phyloP scores from a whole-genome alignment of 2,797 vertebrate species.

The Paratrypauchen microcephalus region DNA sequence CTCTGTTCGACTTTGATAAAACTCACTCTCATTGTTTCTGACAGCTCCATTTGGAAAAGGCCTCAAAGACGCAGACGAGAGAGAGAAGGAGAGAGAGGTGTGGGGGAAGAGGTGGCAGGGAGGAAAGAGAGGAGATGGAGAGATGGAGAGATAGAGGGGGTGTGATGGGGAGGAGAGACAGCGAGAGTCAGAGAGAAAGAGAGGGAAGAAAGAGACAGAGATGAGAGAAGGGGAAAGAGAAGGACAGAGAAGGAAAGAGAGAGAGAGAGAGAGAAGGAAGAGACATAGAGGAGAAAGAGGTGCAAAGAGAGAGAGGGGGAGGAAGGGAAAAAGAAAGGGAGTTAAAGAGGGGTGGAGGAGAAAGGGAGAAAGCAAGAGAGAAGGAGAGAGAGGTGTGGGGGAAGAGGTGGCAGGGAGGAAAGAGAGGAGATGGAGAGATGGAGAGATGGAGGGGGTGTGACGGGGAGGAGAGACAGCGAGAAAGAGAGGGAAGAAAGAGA shows the following conservation, averaged over 20 bases:
- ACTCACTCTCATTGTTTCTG: constrained; percentile 9
- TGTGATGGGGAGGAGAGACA: not conserved
- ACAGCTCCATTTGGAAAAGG: constrained; percentile 13
- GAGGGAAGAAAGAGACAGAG: too few species aligned
- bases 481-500: too few species aligned
- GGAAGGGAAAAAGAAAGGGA: too few species aligned
- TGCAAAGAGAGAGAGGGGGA: constrained; percentile 20
- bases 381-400: too few species aligned
- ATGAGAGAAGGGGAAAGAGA: too few species aligned
- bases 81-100: constrained; percentile 17
- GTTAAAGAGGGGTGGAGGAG: not conserved
- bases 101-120: too few species aligned
- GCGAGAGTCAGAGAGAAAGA: not conserved
- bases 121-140: not conserved
- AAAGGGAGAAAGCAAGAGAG: not conserved
- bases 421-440: too few species aligned
- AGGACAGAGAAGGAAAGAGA: too few species aligned
- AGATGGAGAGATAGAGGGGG: not conserved
- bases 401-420: too few species aligned
- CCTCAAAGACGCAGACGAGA: constrained; percentile 31
- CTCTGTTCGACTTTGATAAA: constrained; percentile 5
- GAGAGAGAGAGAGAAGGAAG: not conserved
- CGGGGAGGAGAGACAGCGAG: too few species aligned
- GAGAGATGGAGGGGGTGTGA: too few species aligned
- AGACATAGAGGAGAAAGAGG: not conserved